phyloP scores from a whole-genome alignment of 1,140 invertebrate species.

The Drosophila obscura region DNA sequence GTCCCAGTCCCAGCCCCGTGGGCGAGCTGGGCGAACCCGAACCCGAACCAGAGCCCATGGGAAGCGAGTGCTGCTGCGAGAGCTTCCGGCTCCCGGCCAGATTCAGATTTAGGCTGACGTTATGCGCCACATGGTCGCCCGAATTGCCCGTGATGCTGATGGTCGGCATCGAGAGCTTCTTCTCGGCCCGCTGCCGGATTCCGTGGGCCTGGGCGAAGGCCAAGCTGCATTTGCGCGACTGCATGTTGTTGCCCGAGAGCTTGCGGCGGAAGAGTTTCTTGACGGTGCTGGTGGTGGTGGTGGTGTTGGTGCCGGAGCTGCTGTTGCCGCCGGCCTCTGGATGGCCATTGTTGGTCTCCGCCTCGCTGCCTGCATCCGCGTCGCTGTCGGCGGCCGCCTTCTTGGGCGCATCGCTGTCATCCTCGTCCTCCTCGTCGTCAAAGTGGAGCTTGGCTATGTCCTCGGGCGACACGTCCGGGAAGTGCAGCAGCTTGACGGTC shows the following conservation, averaged over 20 bases:
- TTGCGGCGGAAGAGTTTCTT: slow-evolving; percentile 78
- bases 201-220: slow-evolving; percentile 83
- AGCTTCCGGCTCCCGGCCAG: slow-evolving; percentile 42
- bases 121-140: slow-evolving; percentile 53
- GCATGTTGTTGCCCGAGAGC: slow-evolving; percentile 66
- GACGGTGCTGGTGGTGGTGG: slow-evolving; percentile 7
- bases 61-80: slow-evolving; percentile 52
- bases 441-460: slow-evolving; percentile 77
- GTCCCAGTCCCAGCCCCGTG: slow-evolving; percentile 10
- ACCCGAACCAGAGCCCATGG: slow-evolving; percentile 2
- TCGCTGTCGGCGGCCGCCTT: slow-evolving; percentile 6
- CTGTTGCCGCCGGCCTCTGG: neutral
- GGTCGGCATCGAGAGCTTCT: slow-evolving; percentile 74
- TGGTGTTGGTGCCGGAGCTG: neutral
- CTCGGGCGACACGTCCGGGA: slow-evolving; percentile 78
- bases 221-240: slow-evolving; percentile 74
- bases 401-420: slow-evolving; percentile 8
- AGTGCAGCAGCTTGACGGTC: slow-evolving; percentile 79
- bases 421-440: slow-evolving; percentile 65
- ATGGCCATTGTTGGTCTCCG: slow-evolving; percentile 28
- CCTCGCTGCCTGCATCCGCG: slow-evolving; percentile 57
- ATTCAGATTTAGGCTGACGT: slow-evolving; percentile 5
- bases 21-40: slow-evolving; percentile 5
- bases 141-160: slow-evolving; percentile 71
- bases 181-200: slow-evolving; percentile 63